A percentile compares a stretch with the other conserved stretches of the same genome.
These are phyloP conservation scores for Drosophila diplacantha DNA, from an alignment of 2,888 invertebrate species.

Conservation along the genomic window DNA sequence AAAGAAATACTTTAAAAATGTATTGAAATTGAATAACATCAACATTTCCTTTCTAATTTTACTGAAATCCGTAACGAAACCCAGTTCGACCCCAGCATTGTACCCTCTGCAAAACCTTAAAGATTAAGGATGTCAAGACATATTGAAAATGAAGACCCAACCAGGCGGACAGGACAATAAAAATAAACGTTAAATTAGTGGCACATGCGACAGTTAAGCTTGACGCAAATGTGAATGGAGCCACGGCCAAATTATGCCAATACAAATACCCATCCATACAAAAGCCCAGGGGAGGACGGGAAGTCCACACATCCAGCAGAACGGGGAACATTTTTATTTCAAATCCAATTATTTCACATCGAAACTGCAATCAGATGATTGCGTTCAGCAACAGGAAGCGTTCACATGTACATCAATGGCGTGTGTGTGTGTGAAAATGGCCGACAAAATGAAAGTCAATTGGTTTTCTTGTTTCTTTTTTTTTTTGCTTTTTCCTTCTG, in stretches of 20 bases:
- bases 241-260: conserved; percentile 52
- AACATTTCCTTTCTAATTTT: not conserved
- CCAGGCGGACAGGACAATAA: conserved; percentile 48
- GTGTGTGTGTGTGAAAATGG: conserved; percentile 57
- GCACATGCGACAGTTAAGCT: conserved; percentile 54
- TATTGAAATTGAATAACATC: too few relatives aligned
- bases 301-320: conserved; percentile 39
- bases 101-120: not conserved
- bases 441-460: conserved; percentile 71
- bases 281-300: conserved; percentile 22
- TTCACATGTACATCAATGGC: conserved; percentile 15
- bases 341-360: conserved; percentile 74
- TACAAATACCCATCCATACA: conserved; percentile 24
- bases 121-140: conserved; percentile 9
- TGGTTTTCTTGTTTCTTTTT: conserved; percentile 41
- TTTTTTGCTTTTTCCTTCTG: conserved; percentile 1
- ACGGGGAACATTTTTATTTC: conserved; percentile 66
- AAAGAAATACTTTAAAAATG: too few relatives aligned
- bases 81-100: not conserved
- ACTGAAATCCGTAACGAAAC: not conserved
- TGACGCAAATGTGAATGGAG: conserved; percentile 43
- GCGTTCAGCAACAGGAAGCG: conserved; percentile 68
- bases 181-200: conserved; percentile 64
- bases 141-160: conserved; percentile 35
- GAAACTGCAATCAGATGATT: conserved; percentile 73